Evolutionary conservation across 2,888 invertebrate species (phyloP).

Genomic region (Ceramica pisi): DNA sequence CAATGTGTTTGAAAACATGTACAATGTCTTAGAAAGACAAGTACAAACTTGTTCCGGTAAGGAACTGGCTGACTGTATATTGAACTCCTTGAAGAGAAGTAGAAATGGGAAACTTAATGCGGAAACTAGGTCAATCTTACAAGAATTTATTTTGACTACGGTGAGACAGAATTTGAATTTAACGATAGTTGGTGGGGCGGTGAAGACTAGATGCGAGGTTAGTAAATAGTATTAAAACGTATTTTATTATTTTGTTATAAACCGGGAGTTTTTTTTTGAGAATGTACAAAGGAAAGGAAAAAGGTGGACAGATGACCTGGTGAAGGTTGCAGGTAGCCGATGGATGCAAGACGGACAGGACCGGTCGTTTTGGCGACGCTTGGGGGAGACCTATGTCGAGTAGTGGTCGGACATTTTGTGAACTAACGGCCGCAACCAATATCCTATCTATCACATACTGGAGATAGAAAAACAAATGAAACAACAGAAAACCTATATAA

Average conservation of each 20-base stretch:
- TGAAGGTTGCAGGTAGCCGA: no score
- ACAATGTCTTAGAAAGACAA: constrained; percentile 80
- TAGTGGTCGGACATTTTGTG: no score
- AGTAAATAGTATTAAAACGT: constrained; percentile 5
- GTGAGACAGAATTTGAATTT: constrained; percentile 84
- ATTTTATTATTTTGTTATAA: no score
- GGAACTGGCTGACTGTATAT: constrained; percentile 78
- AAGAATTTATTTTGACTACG: constrained; percentile 80
- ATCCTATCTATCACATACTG: no score
- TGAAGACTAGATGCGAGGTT: constrained; percentile 88
- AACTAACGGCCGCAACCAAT: no score
- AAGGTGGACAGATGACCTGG: no score
- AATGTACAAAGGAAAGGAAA: background rate
- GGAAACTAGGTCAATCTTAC: constrained; percentile 77
- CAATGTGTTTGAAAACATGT: constrained; percentile 88
- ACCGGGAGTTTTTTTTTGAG: background rate
- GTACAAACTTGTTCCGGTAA: constrained; percentile 77
- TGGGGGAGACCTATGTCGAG: no score
- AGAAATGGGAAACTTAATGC: constrained; percentile 83
- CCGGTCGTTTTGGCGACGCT: no score
- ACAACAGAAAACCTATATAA: no score
- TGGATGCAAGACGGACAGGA: no score
- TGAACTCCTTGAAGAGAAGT: constrained; percentile 78
- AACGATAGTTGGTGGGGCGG: constrained; percentile 86
- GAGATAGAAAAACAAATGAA: no score